Base-by-base conservation (phyloP, 1,140 invertebrate species). In the Drosophila sulfurigaster region DNA sequence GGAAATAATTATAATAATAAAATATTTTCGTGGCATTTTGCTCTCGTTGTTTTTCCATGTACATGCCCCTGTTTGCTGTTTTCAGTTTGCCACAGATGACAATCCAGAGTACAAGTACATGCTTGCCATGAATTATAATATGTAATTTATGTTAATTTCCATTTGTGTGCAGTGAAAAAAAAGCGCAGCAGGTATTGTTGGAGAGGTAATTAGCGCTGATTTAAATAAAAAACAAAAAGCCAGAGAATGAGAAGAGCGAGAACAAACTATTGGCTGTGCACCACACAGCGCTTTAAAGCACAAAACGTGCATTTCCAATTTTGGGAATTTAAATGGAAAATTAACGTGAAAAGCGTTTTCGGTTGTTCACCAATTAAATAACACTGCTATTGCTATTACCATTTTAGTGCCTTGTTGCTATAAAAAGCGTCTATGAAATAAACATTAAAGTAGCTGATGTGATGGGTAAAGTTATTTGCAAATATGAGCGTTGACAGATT, bases 121-220 rank as follows among this genome's bases (percentile, higher is more conserved):
- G 67, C 58, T 49, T 60, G 65, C 49, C 43, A 74, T 74, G 65
- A 69, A 74, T 74, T 74, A 74, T 56, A 74, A 74, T 74, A 62
- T 41, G 49, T 69, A 62, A 74, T 74, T 74, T 74, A 74, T 74
- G 65, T 62, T 62, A 74, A 74, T 74, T 74, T 74, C 49, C 43
- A 51, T 16, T 52, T 28, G 70, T 67, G 35, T 11, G 20, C 38
- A 32, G 41, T 16, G 25, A 16, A 52, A 69, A 69, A 56, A 69
- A 68, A 74, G 15, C 8, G 28, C 13, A 13, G 41, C 41, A 48
- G 35, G 51, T 65, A 51, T 52, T 60, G 56, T 57, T 71, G 32
- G 11, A 62, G 52, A 62, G 49, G 71, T 74, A 74, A 74, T 69
- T 69, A 74, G 71, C 71, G 38, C 3, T 62, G 71, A 69, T 57